Evolutionary conservation across 2,113 vertebrate species (phyloP).

Genomic region (Nothobranchius kuhntae): DNA sequence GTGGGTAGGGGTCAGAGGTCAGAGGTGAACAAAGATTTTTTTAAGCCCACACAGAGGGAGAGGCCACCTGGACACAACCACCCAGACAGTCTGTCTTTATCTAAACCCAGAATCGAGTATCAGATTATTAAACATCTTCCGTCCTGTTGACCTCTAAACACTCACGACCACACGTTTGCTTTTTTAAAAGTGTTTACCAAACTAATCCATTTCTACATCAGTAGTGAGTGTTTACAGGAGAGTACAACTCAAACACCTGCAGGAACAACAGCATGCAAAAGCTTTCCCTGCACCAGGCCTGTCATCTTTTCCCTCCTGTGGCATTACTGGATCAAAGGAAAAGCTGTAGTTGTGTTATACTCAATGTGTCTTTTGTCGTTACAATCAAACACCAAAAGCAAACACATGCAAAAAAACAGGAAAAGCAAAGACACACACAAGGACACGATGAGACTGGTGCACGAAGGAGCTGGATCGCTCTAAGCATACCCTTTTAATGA

Average conservation of each 20-base stretch:
- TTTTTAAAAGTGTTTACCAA: conserved; percentile 35
- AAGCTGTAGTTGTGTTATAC: conserved; percentile 39
- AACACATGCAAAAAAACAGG: conserved; percentile 23
- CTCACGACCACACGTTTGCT: not conserved
- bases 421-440: conserved; percentile 16
- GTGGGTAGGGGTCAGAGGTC: conserved; percentile 63
- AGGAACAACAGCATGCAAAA: conserved; percentile 72
- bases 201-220: conserved; percentile 14
- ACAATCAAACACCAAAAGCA: conserved; percentile 28
- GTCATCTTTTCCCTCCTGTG: conserved; percentile 51
- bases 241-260: conserved; percentile 63
- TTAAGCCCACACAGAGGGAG: conserved; percentile 56
- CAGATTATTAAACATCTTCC: conserved; percentile 1
- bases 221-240: conserved; percentile 13
- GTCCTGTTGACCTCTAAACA: conserved; percentile 20
- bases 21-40: conserved; percentile 70
- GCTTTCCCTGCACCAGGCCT: conserved; percentile 59
- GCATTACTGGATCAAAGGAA: conserved; percentile 65
- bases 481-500: conserved; percentile 28
- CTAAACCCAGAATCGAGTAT: conserved; percentile 7
- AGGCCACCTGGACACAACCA: conserved; percentile 29
- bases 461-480: conserved; percentile 27
- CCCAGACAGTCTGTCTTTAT: conserved; percentile 26
- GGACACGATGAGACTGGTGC: conserved; percentile 11
- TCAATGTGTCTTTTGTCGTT: conserved; percentile 42